These are phyloP conservation scores for Drosophila asahinai DNA, from an alignment of 1,140 invertebrate species.

Conservation along the genomic window DNA sequence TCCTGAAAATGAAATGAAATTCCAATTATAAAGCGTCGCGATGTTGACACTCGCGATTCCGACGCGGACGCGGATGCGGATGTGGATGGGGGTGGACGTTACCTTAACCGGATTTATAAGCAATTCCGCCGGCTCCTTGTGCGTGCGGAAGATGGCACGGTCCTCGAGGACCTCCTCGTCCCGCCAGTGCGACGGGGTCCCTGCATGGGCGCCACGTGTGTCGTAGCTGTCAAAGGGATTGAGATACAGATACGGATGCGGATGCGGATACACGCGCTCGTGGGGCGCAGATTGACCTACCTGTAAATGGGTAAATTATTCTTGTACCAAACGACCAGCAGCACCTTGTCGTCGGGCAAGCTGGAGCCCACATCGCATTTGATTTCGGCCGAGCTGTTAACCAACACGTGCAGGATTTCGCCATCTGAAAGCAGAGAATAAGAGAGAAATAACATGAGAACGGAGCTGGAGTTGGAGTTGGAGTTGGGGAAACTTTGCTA, in stretches of 20 bases:
- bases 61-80: not conserved
- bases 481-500: slow-evolving; percentile 15
- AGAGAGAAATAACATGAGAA: slow-evolving; percentile 16
- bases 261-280: not conserved
- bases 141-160: slow-evolving; percentile 86
- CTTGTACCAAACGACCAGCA: slow-evolving; percentile 88
- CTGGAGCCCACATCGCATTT: slow-evolving; percentile 87
- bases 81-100: slow-evolving; percentile 9
- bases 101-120: slow-evolving; percentile 85
- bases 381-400: slow-evolving; percentile 86
- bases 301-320: slow-evolving; percentile 88
- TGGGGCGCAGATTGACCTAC: slow-evolving; percentile 68
- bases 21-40: slow-evolving; percentile 73
- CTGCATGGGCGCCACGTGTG: slow-evolving; percentile 85
- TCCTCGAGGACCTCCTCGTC: slow-evolving; percentile 86
- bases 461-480: not conserved
- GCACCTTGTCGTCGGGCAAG: slow-evolving; percentile 86
- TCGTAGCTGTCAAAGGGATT: slow-evolving; percentile 83
- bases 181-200: slow-evolving; percentile 86
- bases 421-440: slow-evolving; percentile 68
- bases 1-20: slow-evolving; percentile 87
- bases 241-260: slow-evolving; percentile 25
- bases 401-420: slow-evolving; percentile 84
- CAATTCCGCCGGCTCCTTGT: slow-evolving; percentile 86
- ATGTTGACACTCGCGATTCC: slow-evolving; percentile 50